phyloP scores from a whole-genome alignment of 2,797 vertebrate genomes.

The Anguilla pacifica region DNA sequence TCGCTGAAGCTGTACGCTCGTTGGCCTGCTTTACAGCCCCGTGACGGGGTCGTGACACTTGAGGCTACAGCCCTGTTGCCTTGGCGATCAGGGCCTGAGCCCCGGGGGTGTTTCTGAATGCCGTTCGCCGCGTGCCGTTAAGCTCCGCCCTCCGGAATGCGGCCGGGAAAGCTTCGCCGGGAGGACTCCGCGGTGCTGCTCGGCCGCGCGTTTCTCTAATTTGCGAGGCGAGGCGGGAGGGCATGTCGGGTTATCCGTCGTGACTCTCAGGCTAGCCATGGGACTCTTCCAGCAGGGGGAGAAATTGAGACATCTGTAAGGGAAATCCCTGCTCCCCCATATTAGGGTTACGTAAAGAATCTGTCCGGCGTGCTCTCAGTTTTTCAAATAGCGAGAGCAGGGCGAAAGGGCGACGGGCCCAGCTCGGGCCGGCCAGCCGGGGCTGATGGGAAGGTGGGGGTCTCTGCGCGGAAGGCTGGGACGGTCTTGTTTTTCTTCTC shows the following conservation, averaged over 20 bases:
- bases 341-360: not conserved
- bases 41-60: too few species aligned
- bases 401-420: not conserved
- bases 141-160: slow-evolving; percentile 26
- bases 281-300: not conserved
- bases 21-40: too few species aligned
- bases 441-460: not conserved
- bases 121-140: slow-evolving; percentile 39
- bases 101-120: slow-evolving; percentile 43
- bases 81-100: not conserved
- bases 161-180: not conserved
- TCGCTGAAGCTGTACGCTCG: not conserved
- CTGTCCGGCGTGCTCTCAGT: not conserved
- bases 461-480: slow-evolving; percentile 2
- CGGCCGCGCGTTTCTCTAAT: not conserved
- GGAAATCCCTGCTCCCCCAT: slow-evolving; percentile 38
- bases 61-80: not conserved
- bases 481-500: slow-evolving; percentile 6
- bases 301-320: slow-evolving; percentile 45
- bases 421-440: not conserved
- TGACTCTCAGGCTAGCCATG: not conserved
- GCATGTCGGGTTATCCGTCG: not conserved
- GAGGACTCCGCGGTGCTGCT: too few species aligned
- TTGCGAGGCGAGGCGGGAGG: not conserved
- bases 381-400: not conserved